Evolutionary conservation across 2,888 invertebrate genomes (phyloP).

Genomic region (Alcis repandata): DNA sequence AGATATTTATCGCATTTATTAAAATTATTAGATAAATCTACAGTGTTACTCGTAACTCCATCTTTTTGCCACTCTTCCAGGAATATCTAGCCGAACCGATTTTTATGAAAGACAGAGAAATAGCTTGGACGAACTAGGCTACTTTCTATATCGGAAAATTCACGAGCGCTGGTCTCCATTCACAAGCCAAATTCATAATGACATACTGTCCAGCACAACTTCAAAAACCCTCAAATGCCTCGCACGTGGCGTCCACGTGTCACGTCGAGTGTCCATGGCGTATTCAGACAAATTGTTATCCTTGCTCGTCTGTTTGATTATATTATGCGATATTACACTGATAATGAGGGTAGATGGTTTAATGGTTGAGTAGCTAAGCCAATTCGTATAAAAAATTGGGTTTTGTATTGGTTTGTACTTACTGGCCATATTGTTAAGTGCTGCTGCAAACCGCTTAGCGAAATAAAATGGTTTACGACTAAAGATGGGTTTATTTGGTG

Average conservation of each 20-base stretch:
- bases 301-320: conserved; percentile 37
- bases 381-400: neutral
- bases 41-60: too few species aligned
- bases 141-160: too few species aligned
- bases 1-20: too few species aligned
- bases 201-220: conserved; percentile 1
- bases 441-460: neutral
- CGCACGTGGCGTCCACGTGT: conserved; percentile 45
- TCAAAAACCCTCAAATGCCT: conserved; percentile 11
- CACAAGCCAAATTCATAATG: conserved; percentile 2
- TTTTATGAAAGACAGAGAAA: too few species aligned
- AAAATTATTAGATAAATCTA: too few species aligned
- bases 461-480: neutral
- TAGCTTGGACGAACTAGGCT: too few species aligned
- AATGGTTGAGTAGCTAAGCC: conserved; percentile 15
- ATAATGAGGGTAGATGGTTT: conserved; percentile 26
- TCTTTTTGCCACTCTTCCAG: too few species aligned
- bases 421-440: conserved; percentile 23
- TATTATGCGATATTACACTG: conserved; percentile 28
- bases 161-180: too few species aligned
- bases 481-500: too few species aligned
- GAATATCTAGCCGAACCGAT: too few species aligned
- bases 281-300: conserved; percentile 35
- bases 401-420: neutral
- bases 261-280: conserved; percentile 35